Base-by-base conservation (phyloP, 2,888 invertebrate species). In the Miltochrista miniata region DNA sequence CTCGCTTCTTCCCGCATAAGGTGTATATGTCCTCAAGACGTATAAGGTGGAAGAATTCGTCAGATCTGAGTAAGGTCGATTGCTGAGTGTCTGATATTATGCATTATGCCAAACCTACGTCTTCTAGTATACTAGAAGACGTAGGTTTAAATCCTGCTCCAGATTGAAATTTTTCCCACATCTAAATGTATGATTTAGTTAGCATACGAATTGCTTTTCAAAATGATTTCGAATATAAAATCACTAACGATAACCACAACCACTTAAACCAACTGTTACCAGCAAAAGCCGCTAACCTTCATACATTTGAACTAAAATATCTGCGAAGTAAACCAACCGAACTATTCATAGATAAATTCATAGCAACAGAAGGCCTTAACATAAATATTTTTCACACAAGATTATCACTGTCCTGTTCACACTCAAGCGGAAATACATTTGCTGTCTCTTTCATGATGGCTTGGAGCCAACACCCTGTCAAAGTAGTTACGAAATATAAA, bases 361-460 rank as follows among this genome's bases (percentile, higher is more conserved):
- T 82, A 83, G 83, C 70, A 70, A 84, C 82, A 76, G 79, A 81
- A 85, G 88, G 85, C 87, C 89, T 89, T 88, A 90, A 79, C 88
- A 89, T 87, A 88, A 89, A 90, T 90, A 90, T 90, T 90, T 90
- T 90, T 90, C 89, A 84, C 87, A 86, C 85, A 81, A 87, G 83
- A 84, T 83, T 84, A 84, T 88, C 79, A 85, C 83, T 86, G 83
- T 87, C 86, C 74, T 80, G 61, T 70, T 90, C 83, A 64, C 80
- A 84, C 90, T 79, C 78, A 74, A 60, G 74, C 74, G 73, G 76
- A 72, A 72, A 72, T 70, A 58, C 77, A 84, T 81, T 67, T 50
- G 65, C 77, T 72, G 78, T 89, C 88, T 80, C 86, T 67, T 63
- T 81, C 74, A 49, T 54, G 66, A 79, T 90, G 90, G 90, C 85